phyloP scores from a whole-genome alignment of 2,113 vertebrate genomes.

The Piprites chloris region DNA sequence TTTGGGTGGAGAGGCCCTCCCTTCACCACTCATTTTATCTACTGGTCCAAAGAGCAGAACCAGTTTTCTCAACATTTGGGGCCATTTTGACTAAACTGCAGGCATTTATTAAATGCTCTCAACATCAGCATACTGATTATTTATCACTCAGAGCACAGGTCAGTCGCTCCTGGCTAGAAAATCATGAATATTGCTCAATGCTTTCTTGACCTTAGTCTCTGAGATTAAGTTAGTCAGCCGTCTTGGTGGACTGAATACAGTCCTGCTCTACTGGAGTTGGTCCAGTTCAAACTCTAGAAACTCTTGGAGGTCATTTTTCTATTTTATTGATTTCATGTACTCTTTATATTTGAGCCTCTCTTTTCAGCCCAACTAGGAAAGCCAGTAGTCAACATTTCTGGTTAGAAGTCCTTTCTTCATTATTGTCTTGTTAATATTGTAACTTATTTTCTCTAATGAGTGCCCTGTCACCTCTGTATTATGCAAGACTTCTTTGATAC shows the following conservation, averaged over 20 bases:
- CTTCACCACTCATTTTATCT: background rate
- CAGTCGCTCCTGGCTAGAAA: background rate
- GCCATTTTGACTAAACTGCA: background rate
- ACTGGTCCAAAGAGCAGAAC: background rate
- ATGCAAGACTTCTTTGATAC: background rate
- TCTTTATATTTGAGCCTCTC: background rate
- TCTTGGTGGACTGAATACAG: background rate
- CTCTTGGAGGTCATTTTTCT: background rate
- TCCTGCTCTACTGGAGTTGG: background rate
- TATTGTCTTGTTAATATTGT: background rate
- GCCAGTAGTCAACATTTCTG: background rate
- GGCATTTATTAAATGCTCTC: background rate
- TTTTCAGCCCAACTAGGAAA: background rate
- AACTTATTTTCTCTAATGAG: constrained; percentile 34
- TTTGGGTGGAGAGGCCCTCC: background rate
- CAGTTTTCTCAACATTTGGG: background rate
- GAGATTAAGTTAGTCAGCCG: background rate
- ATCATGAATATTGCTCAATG: background rate
- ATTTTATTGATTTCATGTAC: background rate
- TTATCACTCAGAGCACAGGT: background rate
- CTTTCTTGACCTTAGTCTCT: constrained; percentile 24
- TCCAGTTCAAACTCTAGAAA: background rate
- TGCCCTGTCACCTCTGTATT: background rate
- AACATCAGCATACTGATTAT: background rate
- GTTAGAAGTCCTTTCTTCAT: background rate